Conservation (phyloP, 2,113 vertebrate genomes). For the Crotalus horridus region DNA sequence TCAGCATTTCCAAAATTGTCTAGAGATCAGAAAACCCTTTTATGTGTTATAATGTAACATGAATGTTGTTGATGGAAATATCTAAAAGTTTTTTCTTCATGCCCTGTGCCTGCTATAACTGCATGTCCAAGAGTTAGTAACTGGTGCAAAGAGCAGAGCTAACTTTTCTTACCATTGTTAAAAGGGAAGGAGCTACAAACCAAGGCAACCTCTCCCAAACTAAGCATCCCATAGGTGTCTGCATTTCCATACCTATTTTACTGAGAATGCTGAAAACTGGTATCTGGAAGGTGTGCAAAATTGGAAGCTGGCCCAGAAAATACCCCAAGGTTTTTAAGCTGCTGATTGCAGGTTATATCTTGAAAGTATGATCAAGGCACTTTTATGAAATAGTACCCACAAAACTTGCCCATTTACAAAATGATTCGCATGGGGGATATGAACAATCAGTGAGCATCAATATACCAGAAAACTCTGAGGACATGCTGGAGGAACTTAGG, state of each 20-base stretch:
- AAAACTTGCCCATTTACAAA: neutral
- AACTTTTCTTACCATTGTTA: neutral
- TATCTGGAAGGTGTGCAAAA: neutral
- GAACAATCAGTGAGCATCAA: neutral
- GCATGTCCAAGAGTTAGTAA: neutral
- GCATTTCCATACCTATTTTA: neutral
- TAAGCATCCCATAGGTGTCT: neutral
- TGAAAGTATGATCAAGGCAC: neutral
- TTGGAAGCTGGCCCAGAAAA: neutral
- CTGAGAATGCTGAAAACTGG: neutral
- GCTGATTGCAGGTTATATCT: neutral
- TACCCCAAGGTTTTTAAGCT: neutral
- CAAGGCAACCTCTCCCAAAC: neutral
- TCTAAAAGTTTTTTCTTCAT: neutral
- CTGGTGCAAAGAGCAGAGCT: neutral
- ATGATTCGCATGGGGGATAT: neutral
- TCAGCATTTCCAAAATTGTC: neutral
- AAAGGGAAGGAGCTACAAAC: neutral
- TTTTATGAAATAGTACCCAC: neutral
- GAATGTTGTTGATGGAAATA: neutral
- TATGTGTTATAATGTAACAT: neutral
- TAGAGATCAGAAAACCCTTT: neutral
- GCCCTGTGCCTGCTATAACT: neutral
- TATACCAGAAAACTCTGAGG: neutral
- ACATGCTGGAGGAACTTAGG: neutral